Evolutionary conservation across 2,888 invertebrate genomes (phyloP), one percentile per base, ranked within the genome.

Genomic region (Sceliomorpha sp.): DNA sequence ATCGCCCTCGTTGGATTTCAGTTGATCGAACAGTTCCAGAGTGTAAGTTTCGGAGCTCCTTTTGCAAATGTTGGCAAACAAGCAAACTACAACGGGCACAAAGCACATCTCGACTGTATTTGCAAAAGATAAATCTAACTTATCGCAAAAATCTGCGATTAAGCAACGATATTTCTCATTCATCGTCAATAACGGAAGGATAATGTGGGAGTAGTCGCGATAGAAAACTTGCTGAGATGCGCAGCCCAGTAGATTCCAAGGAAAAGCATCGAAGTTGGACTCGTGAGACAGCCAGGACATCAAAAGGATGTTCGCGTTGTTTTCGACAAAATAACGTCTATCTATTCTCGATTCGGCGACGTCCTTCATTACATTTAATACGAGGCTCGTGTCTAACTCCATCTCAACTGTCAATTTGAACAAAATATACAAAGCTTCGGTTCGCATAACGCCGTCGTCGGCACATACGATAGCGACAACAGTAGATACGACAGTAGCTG

Each of bases 401-500:
- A 92, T 91, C 3, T 89, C 87, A 45, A 89, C 88, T 48, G 90
- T 89, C 26, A 93, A 81, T 77, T 89, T 84, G 9, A 93, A 81
- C 10, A 93, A 81, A 27, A 89, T 84, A 48, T 90, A 89, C 1
- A 94, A 79, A 34, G 91, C 89, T 72, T 89, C 89, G 70, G 90
- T 90, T 32, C 91, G 87, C 73, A 91, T 72, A 27, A 71, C 39
- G 6, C 89, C 89, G 73, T 90, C 91, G 1, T 89, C 86, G n/a
- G 70, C 72, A 27, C 90, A 89, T 15, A 91, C 90, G 2, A 93
- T 79, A 7, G 90, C 88, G 9, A 89, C 88, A 66, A 91, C 89
- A 20, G 90, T 89, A 42, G 92, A 91, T 10, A 93, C 85, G 4
- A 91, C 90, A 31, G 91, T 91, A 0, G 90, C 87, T 0, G 91